Evolutionary conservation across 2,888 invertebrate genomes (phyloP).

Genomic region (Encarsia formosa): DNA sequence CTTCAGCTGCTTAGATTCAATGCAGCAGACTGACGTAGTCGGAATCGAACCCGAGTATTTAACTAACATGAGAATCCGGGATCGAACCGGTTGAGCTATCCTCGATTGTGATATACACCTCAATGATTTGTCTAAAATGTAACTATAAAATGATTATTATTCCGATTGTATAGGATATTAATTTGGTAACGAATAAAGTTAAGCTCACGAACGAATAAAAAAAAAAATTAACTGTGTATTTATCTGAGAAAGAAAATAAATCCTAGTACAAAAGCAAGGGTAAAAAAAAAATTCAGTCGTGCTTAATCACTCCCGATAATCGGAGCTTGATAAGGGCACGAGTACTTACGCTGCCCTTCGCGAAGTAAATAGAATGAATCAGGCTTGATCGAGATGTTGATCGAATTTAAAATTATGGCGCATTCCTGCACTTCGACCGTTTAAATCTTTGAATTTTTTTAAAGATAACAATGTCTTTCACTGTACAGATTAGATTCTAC

Average conservation of each 20-base stretch:
- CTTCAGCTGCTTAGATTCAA: too few relatives aligned
- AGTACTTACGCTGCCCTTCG: constrained; percentile 12
- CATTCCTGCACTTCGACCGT: constrained; percentile 4
- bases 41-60: too few relatives aligned
- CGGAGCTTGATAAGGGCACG: constrained; percentile 12
- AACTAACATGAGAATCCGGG: too few relatives aligned
- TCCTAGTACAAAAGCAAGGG: background rate
- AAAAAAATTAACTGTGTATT: background rate
- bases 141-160: too few relatives aligned
- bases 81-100: too few relatives aligned
- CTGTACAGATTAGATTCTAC: too few relatives aligned
- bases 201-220: background rate
- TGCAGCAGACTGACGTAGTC: too few relatives aligned
- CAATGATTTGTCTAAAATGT: too few relatives aligned
- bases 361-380: constrained; percentile 1
- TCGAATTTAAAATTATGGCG: constrained; percentile 16
- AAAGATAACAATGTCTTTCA: too few relatives aligned
- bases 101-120: too few relatives aligned
- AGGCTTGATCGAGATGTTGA: constrained; percentile 22
- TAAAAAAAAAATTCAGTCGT: constrained; percentile 11
- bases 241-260: background rate
- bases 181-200: background rate
- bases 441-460: too few relatives aligned
- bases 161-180: too few relatives aligned
- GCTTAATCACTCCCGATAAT: constrained; percentile 18